These are phyloP conservation scores for Subacronicta megacephala DNA, from an alignment of 2,888 invertebrate genomes.

Conservation along the genomic window DNA sequence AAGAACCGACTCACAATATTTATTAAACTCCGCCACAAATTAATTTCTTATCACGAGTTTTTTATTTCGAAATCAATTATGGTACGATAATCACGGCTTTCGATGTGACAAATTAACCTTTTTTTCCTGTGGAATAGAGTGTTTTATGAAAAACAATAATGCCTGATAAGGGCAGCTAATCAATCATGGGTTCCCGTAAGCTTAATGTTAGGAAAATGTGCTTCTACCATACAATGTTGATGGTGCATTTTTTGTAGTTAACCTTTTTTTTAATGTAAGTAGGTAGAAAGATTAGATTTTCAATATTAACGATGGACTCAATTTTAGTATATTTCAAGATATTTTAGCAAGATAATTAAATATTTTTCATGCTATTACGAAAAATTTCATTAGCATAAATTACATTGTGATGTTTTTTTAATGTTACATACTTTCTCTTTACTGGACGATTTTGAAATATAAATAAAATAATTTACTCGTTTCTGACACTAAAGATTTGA, in stretches of 20 bases:
- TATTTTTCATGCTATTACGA: too few relatives aligned
- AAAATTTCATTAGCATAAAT: too few relatives aligned
- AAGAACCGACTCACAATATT: conserved; percentile 51
- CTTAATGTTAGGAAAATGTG: conserved; percentile 39
- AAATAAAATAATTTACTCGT: too few relatives aligned
- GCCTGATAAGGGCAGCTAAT: conserved; percentile 62
- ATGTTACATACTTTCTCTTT: too few relatives aligned
- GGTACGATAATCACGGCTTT: conserved; percentile 58
- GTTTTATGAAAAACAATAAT: conserved; percentile 70
- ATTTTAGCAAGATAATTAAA: too few relatives aligned
- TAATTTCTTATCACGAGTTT: conserved; percentile 64
- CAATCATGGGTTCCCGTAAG: conserved; percentile 42
- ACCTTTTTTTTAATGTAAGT: conserved; percentile 1
- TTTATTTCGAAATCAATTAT: conserved; percentile 71
- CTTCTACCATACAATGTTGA: conserved; percentile 40
- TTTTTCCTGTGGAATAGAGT: conserved; percentile 55
- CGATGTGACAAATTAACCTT: conserved; percentile 71
- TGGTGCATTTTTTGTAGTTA: conserved; percentile 43
- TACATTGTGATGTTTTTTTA: too few relatives aligned
- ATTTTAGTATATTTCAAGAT: too few relatives aligned
- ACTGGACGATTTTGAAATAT: too few relatives aligned
- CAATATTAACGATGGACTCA: too few relatives aligned
- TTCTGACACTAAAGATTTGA: too few relatives aligned
- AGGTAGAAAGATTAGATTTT: background rate
- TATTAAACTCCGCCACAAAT: conserved; percentile 59